A percentile compares a stretch with the other conserved stretches of the same genome.
Conservation (phyloP, 2,113 vertebrate species). For the Plestiodon gilberti region DNA sequence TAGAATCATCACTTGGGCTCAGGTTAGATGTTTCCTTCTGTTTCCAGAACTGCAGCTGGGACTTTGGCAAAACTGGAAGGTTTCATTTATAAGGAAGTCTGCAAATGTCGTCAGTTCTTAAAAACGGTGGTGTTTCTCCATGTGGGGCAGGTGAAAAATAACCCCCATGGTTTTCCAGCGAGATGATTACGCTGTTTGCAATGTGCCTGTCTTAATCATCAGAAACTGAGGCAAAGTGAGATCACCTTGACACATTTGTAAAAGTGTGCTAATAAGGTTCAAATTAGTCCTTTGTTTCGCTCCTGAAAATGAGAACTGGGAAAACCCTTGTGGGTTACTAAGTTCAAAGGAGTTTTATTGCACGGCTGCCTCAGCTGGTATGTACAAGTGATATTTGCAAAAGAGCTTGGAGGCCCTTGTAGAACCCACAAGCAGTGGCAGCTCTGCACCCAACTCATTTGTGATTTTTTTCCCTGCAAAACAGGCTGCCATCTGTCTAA, state of each 20-base stretch:
- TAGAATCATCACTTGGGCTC: neutral
- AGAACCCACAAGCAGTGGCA: neutral
- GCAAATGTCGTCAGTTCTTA: neutral
- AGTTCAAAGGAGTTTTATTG: constrained; percentile 1
- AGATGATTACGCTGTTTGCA: constrained; percentile 8
- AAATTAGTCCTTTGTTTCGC: constrained; percentile 47
- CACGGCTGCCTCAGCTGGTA: neutral
- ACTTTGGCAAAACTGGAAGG: neutral
- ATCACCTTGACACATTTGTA: constrained; percentile 28
- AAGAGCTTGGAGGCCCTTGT: neutral
- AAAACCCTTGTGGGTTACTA: constrained; percentile 20
- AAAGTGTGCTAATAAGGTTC: constrained; percentile 48
- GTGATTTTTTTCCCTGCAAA: neutral
- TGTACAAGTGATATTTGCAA: neutral
- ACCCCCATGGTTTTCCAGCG: neutral
- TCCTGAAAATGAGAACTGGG: constrained; percentile 10
- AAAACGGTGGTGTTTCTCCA: neutral
- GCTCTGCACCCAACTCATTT: neutral
- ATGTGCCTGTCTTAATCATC: constrained; percentile 20
- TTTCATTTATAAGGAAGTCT: neutral
- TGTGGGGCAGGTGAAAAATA: rapidly evolving
- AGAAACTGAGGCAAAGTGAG: constrained; percentile 29
- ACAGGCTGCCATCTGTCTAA: neutral
- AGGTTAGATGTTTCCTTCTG: neutral
- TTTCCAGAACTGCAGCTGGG: neutral